Percentiles rank a stretch among this genome's conserved stretches.
phyloP scores from a whole-genome alignment of 92 coral and sea anemone species.

The Chrysogorgia sp. region DNA sequence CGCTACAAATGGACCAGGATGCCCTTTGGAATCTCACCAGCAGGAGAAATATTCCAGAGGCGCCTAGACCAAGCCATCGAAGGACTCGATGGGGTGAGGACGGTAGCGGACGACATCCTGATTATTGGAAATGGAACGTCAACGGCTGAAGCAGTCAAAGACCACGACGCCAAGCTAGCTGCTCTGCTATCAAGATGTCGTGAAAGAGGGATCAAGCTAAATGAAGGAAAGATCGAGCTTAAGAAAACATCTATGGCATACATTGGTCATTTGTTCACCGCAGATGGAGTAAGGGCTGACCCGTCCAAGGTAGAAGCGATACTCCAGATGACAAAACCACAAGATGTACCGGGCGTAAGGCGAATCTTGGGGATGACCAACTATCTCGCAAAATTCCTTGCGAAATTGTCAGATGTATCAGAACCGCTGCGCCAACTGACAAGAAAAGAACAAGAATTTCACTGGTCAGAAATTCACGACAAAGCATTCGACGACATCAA shows the following conservation, averaged over 20 bases:
- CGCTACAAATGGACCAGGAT: slow-evolving; percentile 32
- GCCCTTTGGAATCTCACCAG: slow-evolving; percentile 48
- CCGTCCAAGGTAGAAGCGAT: slow-evolving; percentile 43
- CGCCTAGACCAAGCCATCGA: slow-evolving; percentile 28
- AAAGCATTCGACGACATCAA: slow-evolving; percentile 45
- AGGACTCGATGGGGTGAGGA: slow-evolving; percentile 32
- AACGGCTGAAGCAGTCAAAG: slow-evolving; percentile 41
- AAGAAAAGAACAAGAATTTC: neutral
- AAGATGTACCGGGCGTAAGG: slow-evolving; percentile 33
- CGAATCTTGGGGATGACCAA: slow-evolving; percentile 30
- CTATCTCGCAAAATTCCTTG: slow-evolving; percentile 48
- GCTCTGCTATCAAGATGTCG: slow-evolving; percentile 34
- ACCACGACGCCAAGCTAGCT: slow-evolving; percentile 22
- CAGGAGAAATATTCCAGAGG: slow-evolving; percentile 33
- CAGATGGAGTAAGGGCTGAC: slow-evolving; percentile 50
- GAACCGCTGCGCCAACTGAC: slow-evolving; percentile 46
- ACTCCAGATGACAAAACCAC: slow-evolving; percentile 5
- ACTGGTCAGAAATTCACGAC: slow-evolving; percentile 25
- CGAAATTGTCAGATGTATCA: slow-evolving; percentile 18
- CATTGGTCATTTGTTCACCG: slow-evolving; percentile 42
- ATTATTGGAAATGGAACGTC: slow-evolving; percentile 26
- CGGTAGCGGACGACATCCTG: slow-evolving; percentile 35
- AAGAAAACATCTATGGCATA: slow-evolving; percentile 41
- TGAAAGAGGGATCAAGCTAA: slow-evolving; percentile 38
- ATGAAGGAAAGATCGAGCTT: slow-evolving; percentile 10